Conservation (phyloP, 2,888 invertebrate species). For the Tenthredo amoena region DNA sequence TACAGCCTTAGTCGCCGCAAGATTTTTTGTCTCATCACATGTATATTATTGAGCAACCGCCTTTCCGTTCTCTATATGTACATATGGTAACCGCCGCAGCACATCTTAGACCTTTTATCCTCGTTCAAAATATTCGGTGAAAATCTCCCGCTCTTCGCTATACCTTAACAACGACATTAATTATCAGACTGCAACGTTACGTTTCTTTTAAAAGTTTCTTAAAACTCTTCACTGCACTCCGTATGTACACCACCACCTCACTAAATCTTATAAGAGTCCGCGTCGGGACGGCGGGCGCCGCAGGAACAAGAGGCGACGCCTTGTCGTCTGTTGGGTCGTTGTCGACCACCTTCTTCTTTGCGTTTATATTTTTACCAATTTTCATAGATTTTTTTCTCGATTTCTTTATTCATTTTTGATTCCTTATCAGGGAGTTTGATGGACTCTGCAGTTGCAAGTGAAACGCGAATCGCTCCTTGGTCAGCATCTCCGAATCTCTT, state of each 20-base stretch:
- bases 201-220: not conserved
- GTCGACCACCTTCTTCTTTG: slow-evolving; percentile 26
- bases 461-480: not conserved
- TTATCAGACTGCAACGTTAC: not conserved
- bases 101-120: not conserved
- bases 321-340: slow-evolving; percentile 37
- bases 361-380: not conserved
- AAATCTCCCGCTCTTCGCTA: not conserved
- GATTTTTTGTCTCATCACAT: not conserved
- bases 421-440: not conserved
- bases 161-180: not conserved
- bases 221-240: not conserved
- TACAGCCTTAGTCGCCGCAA: not conserved
- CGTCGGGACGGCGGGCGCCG: slow-evolving; percentile 36
- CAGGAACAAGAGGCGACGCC: slow-evolving; percentile 33
- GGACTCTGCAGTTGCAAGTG: not conserved
- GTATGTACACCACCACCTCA: not conserved
- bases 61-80: not conserved
- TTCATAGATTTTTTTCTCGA: not conserved
- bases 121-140: not conserved
- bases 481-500: not conserved
- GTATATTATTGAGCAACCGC: not conserved
- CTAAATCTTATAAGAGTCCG: slow-evolving; percentile 29
- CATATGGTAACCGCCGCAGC: not conserved
- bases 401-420: not conserved